Evolutionary conservation across 2,797 vertebrate species (phyloP), one percentile per base, ranked within the genome.

Genomic region (Tolypeutes matacus): DNA sequence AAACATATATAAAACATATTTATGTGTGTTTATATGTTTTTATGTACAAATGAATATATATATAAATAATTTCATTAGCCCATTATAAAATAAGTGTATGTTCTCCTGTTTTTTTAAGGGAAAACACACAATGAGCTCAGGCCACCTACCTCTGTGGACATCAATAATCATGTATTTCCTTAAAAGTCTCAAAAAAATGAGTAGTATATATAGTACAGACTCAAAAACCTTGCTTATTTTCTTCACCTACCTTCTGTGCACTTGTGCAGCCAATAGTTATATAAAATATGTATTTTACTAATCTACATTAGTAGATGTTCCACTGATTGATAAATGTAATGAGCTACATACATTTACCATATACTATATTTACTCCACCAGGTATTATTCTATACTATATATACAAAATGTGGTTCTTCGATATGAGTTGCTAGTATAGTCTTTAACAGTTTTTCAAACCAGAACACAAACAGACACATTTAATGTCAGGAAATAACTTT

Each of bases 141-240:
- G 4, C 25, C 49, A 7, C 12, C 5, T 84, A 27, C 2, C 8
- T 60, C 2, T 53, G 20, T 93, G 3, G 0, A 1, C 56, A 25
- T 51, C 14, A 62, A 34, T 46, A 76, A 56, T 31, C 34, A 62
- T 17, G 27, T 51, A 72, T 83, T 76, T 88, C 4, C 49, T 51
- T 17, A 70, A 82, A 90, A 87, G 17, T 49, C n/a, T 95, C 81
- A 76, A 34, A 84, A 78, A 81, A 1, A 11, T 94, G 64, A 11
- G 62, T 69, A 46, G n/a, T n/a, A n/a, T 31, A 72, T 62, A 82
- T 1, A 84, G 20, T 53, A 67, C 15, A 97, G 53, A 95, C 17
- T 60, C 17, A 67, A 5, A 18, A 3, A 81, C n/a, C 31, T 95
- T 93, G 0, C 12, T 58, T 96, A 89, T 97, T 89, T 34, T 53